Evolutionary conservation across 2,113 vertebrate genomes (phyloP), one percentile per base, ranked within the genome.

Genomic region (Colius striatus): DNA sequence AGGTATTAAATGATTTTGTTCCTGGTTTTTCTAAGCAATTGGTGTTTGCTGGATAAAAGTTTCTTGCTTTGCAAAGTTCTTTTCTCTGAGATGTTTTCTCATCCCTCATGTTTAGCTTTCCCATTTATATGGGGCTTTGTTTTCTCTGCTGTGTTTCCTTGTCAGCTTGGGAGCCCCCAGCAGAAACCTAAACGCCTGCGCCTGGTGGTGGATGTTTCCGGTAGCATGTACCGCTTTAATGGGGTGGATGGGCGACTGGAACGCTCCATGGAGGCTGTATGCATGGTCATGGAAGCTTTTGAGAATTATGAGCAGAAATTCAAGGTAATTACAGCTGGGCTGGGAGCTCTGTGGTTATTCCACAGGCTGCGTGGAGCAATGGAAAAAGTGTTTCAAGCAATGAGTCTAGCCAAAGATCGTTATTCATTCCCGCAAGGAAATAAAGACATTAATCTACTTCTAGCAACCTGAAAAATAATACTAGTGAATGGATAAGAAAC

Each of bases 161-260:
- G 26, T 5, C 91, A 99, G 99, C 97, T 96, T 32, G 99, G 99
- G 50, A 98, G 98, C 81, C 99, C 98, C 3, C 99, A 99, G 91
- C 98, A 99, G 97, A 99, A 99, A 82, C 98, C 99, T 29, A 99
- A 99, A 88, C 98, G 98, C 2, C 84, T 99, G 34, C 97, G 99
- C 19, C 97, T 99, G 89, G 96, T 99, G 36, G 99, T 98, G 1
- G 99, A 99, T 58, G 98, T 99, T 16, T 99, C 99, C 0, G 99
- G 99, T 50, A 99, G 99, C 97, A 99, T 99, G 99, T 99, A 99
- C 94, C 99, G 99, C 94, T 99, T 99, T 94, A 99, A 99, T 1
- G 99, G 99, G 1, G 98, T 99, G 71, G 99, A 99, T 5, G 97
- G 99, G 7, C 96, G 99, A 5, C 98, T 99, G 85, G 99, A 99